phyloP scores from a whole-genome alignment of 2,797 vertebrate species.

The Pangasius djambal region DNA sequence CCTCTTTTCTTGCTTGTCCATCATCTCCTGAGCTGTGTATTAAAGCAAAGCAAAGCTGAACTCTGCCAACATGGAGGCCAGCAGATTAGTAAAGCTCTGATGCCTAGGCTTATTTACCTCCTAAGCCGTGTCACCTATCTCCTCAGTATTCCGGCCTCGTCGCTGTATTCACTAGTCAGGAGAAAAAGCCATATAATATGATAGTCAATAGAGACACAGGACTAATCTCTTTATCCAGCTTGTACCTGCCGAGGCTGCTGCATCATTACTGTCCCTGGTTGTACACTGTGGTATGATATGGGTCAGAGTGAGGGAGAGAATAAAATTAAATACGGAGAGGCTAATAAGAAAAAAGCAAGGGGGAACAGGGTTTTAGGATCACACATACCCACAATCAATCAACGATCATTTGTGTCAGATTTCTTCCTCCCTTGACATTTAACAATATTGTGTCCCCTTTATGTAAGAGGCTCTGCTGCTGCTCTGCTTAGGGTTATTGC shows the following conservation, averaged over 20 bases:
- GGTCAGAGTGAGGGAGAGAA: conserved; percentile 53
- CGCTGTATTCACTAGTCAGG: conserved; percentile 21
- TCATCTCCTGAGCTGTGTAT: conserved; percentile 43
- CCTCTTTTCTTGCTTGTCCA: conserved; percentile 20
- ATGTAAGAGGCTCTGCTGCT: background rate
- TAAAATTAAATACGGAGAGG: conserved; percentile 14
- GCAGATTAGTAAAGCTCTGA: conserved; percentile 65
- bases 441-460: background rate
- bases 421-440: conserved; percentile 4
- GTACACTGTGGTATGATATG: conserved; percentile 49
- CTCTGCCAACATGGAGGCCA: conserved; percentile 46
- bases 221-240: conserved; percentile 63
- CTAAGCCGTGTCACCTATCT: conserved; percentile 60
- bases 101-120: conserved; percentile 61
- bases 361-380: conserved; percentile 45
- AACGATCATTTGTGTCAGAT: conserved; percentile 36
- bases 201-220: conserved; percentile 63
- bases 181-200: conserved; percentile 53
- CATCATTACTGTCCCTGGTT: conserved; percentile 64
- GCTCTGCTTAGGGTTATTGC: conserved; percentile 4
- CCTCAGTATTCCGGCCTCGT: conserved; percentile 49
- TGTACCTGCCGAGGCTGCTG: conserved; percentile 55
- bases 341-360: conserved; percentile 51
- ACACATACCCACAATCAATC: conserved; percentile 50
- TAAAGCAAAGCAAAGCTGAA: conserved; percentile 46